Base-by-base conservation (phyloP, 1,140 invertebrate species). In the Popillia japonica region DNA sequence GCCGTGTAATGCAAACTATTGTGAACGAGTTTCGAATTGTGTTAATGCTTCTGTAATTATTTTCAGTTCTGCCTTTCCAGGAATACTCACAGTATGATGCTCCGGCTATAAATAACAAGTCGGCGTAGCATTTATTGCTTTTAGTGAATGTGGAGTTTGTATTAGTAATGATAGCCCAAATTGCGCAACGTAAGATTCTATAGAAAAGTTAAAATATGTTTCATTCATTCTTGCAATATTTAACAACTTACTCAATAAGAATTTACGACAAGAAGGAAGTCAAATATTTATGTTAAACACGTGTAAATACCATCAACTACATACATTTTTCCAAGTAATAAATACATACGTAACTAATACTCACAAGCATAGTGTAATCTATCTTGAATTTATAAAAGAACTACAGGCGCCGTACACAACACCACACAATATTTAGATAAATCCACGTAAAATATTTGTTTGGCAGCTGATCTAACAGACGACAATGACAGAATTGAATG, bases 21-120 rank as follows among this genome's bases (percentile, higher is more conserved):
- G 72, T 74, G n/a, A 40, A 20, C 14, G 0, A 9, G 40, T 17
- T 40, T 42, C 34, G 41, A 22, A 34, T 40, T 17, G 34, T 22
- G 72, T 74, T 74, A 74, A 74, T 40, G 72, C 72, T 74, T 74
- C 72, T 74, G 72, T 74, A 74, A 74, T 74, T 74, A 74, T 74
- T 74, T 44, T 74, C 72, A 44, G 7, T 74, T 74, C 27, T 74
- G 14, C 40, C 40, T 41, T 74, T 74, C 72, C 2, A 17, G n/a
- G 72, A 74, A 41, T 20, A 23, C 34, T 20, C 20, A 17, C 72
- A 41, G n/a, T 74, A 11, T 40, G 11, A n/a, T 17, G 34, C 9
- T 41, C n/a, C 3, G n/a, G 20, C 14, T 40, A 9, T n/a, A 34
- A 27, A 20, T 40, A 17, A 74, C 14, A 9, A 41, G 10, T 34